phyloP scores from a whole-genome alignment of 2,888 invertebrate genomes.

The Athripsodes cinereus region DNA sequence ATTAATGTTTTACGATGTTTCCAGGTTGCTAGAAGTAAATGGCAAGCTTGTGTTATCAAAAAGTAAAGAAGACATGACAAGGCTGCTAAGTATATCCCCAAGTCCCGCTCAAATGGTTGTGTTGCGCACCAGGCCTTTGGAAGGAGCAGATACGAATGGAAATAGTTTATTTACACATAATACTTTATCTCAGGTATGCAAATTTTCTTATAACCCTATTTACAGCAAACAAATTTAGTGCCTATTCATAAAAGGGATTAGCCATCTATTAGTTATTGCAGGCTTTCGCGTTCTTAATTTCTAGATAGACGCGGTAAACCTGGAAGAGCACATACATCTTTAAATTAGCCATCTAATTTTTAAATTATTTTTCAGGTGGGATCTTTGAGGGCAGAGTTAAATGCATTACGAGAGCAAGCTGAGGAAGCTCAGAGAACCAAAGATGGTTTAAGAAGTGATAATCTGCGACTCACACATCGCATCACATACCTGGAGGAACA shows the following conservation, averaged over 20 bases:
- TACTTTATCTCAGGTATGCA: constrained; percentile 39
- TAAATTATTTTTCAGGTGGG: constrained; percentile 49
- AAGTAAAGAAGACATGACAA: constrained; percentile 64
- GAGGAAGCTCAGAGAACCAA: constrained; percentile 59
- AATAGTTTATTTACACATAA: constrained; percentile 30
- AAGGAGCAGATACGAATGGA: constrained; percentile 11
- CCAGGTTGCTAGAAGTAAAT: constrained; percentile 76
- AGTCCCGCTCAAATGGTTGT: constrained; percentile 61
- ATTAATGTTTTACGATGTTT: no score
- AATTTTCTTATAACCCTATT: no score
- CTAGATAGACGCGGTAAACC: no score
- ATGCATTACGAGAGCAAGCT: constrained; percentile 52
- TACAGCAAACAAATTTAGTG: no score
- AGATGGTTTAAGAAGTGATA: constrained; percentile 66
- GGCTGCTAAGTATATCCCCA: constrained; percentile 56
- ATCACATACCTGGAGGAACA: constrained; percentile 88
- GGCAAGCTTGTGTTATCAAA: constrained; percentile 67
- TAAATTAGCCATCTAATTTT: no score
- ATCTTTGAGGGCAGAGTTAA: constrained; percentile 53
- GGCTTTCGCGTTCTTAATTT: no score
- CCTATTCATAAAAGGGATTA: no score
- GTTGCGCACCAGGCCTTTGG: constrained; percentile 36
- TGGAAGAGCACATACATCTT: no score
- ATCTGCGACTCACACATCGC: constrained; percentile 77
- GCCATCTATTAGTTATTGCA: no score